Evolutionary conservation across 2,888 invertebrate genomes (phyloP), one percentile per base, ranked within the genome.

Genomic region (Hirtodrosophila cameraria): DNA sequence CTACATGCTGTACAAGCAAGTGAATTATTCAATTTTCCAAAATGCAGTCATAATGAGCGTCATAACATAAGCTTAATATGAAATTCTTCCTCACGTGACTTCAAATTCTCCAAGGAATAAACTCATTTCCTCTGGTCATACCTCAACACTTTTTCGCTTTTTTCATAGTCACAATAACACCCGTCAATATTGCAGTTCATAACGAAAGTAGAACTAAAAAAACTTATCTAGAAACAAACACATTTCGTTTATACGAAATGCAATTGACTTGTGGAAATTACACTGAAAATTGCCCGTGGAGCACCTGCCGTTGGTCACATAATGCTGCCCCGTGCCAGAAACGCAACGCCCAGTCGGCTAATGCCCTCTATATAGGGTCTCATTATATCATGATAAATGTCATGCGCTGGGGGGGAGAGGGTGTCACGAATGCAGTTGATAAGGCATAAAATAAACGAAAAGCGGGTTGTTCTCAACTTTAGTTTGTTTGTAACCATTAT

Each of bases 291-390:
- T 11, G 12, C 25, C 4, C 16, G 9, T 5, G 53, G 20, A 41
- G 52, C 78, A 79, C 85, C 78, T 79, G 85, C 62, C 27, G 23
- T 39, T 43, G 55, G 61, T 78, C 85, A 65, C 85, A 78, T 64
- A 61, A 18, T 12, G 12, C n/a, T 35, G n/a, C n/a, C n/a, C n/a
- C 41, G 33, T 28, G 23, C 9, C 50, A 48, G 28, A 25, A 13
- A 25, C 38, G 16, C 39, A 55, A 49, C 68, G 54, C 61, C 54
- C 49, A 55, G 12, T 27, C 20, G 16, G 9, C 42, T 45, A 65
- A 57, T 58, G 35, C 67, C 60, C 46, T 59, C n/a, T 42, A 46
- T 65, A 45, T 49, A 41, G 35, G 11, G 43, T 48, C 49, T 52
- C 53, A 54, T 73, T 70, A 53, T 27, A 41, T 2, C 38, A 41